Base-by-base conservation (phyloP, 2,113 vertebrate genomes). In the Gymnogyps californianus region DNA sequence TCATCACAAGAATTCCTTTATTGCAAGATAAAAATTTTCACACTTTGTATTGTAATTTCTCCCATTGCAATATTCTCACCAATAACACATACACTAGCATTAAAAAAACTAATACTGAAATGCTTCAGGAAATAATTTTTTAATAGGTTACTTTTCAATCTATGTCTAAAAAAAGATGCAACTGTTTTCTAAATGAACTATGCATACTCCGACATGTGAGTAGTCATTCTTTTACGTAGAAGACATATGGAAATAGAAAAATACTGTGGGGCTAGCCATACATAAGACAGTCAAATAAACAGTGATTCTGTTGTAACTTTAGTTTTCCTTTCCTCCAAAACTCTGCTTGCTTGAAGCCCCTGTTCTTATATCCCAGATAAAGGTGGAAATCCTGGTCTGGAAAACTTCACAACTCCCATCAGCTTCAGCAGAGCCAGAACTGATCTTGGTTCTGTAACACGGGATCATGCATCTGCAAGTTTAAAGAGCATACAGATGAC, bases 41-140 rank as follows among this genome's bases (percentile, higher is more conserved):
- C 8, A 16, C 8, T 78, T 67, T 16, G 5, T 54, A 49, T 66
- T 54, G 32, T 42, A 40, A 58, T 62, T 92, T 59, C 21, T 89
- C 38, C 10, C 4, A 25, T 13, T 62, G 11, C 0, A 0, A 14
- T 54, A 28, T 51, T 75, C 34, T 87, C 6, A 13, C 19, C 15
- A 72, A 57, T 76, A 59, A 51, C 11, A n/a, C 20, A 34, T 31
- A 65, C 9, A 20, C 1, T 58, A 57, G 2, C 6, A 54, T 4
- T 34, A 46, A 26, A 75, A 62, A 58, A 24, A 11, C 44, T 24
- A 58, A 36, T 3, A 15, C 2, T 36, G 4, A 59, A 78, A 71
- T 66, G 28, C 6, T 70, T 51, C 55, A 46, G 17, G 25, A 66
- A 69, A 76, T 44, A 29, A 13, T 40, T 55, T 57, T 83, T 70